Conservation (phyloP, 1,140 invertebrate genomes). For the Lepidostoma basale region DNA sequence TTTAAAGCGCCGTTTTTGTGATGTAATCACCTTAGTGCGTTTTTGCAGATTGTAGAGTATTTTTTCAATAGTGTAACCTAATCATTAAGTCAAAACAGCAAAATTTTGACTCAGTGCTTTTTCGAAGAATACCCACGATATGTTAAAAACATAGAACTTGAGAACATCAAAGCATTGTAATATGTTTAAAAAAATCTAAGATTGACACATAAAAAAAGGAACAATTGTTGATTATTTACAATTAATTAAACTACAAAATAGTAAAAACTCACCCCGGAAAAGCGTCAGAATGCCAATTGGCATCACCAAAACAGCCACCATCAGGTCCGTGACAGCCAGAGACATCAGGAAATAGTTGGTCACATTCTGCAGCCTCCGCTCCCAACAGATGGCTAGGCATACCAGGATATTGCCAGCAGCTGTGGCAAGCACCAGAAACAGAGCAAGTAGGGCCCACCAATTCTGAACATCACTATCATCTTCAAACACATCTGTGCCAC, state of each 20-base stretch:
- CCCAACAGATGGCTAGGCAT: conserved; percentile 88
- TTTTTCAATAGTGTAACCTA: too few species aligned
- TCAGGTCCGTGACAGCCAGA: conserved; percentile 91
- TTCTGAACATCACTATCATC: conserved; percentile 60
- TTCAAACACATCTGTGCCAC: background rate
- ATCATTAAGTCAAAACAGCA: too few species aligned
- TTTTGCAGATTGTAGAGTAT: too few species aligned
- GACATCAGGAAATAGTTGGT: conserved; percentile 98
- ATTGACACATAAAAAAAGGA: background rate
- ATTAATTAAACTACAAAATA: too few species aligned
- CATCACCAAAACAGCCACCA: conserved; percentile 92
- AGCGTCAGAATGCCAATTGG: conserved; percentile 83
- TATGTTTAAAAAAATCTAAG: background rate
- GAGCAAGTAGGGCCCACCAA: conserved; percentile 77
- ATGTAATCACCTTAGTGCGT: too few species aligned
- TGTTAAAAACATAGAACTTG: too few species aligned
- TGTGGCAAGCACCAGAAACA: conserved; percentile 84
- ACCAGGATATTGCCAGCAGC: conserved; percentile 93
- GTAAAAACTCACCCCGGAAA: conserved; percentile 69
- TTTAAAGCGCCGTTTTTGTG: too few species aligned
- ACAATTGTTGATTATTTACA: background rate
- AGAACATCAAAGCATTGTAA: too few species aligned
- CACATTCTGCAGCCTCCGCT: conserved; percentile 88
- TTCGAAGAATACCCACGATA: too few species aligned
- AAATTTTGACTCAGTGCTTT: too few species aligned